Conservation (phyloP, 1,140 invertebrate genomes). For the Eufriesea mexicana region DNA sequence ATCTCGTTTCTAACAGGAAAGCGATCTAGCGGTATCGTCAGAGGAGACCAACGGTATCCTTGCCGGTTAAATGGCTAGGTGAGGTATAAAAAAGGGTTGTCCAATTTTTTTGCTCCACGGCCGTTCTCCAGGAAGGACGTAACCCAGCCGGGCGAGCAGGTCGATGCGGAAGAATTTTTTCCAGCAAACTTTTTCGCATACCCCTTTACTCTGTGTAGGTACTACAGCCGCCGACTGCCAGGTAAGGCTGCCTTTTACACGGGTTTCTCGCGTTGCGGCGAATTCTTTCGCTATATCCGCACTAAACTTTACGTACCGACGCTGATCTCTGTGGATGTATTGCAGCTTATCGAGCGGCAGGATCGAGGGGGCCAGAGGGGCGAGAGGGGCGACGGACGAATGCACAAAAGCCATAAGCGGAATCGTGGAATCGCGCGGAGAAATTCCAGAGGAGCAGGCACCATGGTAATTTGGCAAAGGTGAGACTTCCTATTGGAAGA, state of each 20-base stretch:
- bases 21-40: constrained; percentile 39
- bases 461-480: constrained; percentile 5
- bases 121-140: constrained; percentile 15
- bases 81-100: constrained; percentile 32
- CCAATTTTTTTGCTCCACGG: background rate
- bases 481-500: constrained; percentile 30
- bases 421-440: background rate
- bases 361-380: fast-evolving
- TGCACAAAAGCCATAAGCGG: background rate
- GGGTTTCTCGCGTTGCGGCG: background rate
- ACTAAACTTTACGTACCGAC: background rate
- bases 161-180: constrained; percentile 20
- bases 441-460: background rate
- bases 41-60: constrained; percentile 37
- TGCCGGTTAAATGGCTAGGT: constrained; percentile 22
- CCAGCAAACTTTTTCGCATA: constrained; percentile 13
- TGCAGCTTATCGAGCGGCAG: background rate
- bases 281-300: constrained; percentile 26
- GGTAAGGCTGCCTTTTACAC: background rate
- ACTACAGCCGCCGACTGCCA: background rate
- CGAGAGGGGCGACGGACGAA: background rate
- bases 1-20: constrained; percentile 48
- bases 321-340: background rate
- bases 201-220: background rate
- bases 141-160: background rate